Conservation (phyloP, 2,113 vertebrate species). For the Candoia aspera region DNA sequence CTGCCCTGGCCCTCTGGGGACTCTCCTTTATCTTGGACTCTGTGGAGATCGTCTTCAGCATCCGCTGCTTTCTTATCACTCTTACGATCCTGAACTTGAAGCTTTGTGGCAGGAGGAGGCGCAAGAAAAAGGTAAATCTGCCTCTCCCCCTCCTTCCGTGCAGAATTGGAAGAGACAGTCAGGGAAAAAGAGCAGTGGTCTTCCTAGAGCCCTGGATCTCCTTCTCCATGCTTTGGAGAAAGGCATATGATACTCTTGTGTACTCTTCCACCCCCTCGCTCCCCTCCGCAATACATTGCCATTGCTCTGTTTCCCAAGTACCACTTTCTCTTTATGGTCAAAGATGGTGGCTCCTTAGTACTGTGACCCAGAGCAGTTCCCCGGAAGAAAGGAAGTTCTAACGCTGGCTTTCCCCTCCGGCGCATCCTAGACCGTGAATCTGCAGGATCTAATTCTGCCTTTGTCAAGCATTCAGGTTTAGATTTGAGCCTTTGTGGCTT, state of each 20-base stretch:
- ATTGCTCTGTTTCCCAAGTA: neutral
- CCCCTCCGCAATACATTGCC: neutral
- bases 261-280: neutral
- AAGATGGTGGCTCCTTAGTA: neutral
- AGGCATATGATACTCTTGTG: neutral
- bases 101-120: conserved; percentile 62
- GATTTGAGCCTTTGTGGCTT: neutral
- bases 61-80: conserved; percentile 73
- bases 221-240: neutral
- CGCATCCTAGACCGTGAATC: neutral
- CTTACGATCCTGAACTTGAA: conserved; percentile 71
- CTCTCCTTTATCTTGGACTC: conserved; percentile 78
- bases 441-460: neutral
- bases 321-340: neutral
- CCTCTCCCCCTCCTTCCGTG: fast-evolving
- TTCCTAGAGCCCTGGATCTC: neutral
- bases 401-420: neutral
- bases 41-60: conserved; percentile 75
- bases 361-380: neutral
- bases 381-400: neutral
- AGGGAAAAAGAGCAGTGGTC: neutral
- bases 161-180: neutral
- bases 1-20: conserved; percentile 86
- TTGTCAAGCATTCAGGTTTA: neutral
- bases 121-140: conserved; percentile 58